A percentile compares a stretch with the other conserved stretches of the same genome.
These are phyloP conservation scores for Delphinapterus leucas DNA, from an alignment of 2,113 vertebrate genomes.

Conservation along the genomic window DNA sequence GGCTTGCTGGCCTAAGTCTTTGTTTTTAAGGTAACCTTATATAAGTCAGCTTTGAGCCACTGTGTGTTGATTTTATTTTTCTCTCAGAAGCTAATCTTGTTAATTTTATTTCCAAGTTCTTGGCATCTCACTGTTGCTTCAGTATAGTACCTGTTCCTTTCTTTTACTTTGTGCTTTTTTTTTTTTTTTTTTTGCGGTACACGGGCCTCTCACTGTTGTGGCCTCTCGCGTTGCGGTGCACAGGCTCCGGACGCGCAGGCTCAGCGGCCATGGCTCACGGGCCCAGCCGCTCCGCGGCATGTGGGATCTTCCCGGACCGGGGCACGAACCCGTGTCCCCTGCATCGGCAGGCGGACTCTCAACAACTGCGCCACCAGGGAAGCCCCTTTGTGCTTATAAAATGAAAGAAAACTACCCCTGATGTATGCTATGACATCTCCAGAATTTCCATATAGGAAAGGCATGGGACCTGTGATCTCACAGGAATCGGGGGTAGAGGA, in stretches of 20 bases:
- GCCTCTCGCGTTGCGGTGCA: too few relatives aligned
- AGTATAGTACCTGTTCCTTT: not conserved
- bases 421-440: not conserved
- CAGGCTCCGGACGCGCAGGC: too few relatives aligned
- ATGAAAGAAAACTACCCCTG: not conserved
- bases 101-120: not conserved
- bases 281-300: too few relatives aligned
- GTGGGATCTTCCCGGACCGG: too few relatives aligned
- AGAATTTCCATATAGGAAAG: not conserved
- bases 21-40: not conserved
- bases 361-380: too few relatives aligned
- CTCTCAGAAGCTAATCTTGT: not conserved
- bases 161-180: not conserved
- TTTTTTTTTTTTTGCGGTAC: too few relatives aligned
- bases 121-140: not conserved
- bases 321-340: too few relatives aligned
- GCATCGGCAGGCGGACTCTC: too few relatives aligned
- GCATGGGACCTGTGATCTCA: not conserved
- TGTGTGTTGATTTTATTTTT: not conserved
- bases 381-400: not conserved
- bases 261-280: too few relatives aligned
- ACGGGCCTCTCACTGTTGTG: too few relatives aligned
- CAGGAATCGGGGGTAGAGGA: not conserved
- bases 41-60: not conserved
- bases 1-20: not conserved